Evolutionary conservation across 92 coral and sea anemone genomes (phyloP), one percentile per base, ranked within the genome.

Genomic region (Porites rus): DNA sequence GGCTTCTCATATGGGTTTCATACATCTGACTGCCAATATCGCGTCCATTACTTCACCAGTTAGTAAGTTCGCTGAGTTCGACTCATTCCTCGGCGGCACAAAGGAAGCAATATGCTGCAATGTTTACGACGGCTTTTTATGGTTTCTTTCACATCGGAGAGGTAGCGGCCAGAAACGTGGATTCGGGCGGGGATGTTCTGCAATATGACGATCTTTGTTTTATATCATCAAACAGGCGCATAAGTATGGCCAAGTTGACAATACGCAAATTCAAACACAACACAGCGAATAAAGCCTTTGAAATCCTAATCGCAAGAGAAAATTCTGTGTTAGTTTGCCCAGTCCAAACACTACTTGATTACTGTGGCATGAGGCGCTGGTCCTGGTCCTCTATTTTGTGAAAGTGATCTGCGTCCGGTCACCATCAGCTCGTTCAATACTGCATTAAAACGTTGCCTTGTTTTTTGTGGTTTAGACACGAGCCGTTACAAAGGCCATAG

Each of bases 381-480:
- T 38, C 64, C 88, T 16, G 88, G 88, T 64, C 83, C 88, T 65
- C 64, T 85, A 38, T 76, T 85, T 78, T 75, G 81, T 46, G 76
- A 43, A 24, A 72, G 67, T 62, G 82, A 85, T 65, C 52, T 46
- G 74, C 73, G 68, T 73, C 75, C 88, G 58, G 74, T 85, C 54
- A 85, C 81, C 73, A 75, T 75, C 53, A 76, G 75, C 75, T 74
- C 72, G 74, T 84, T 84, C 72, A 84, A 75, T 63, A 76, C 65
- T 60, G 82, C 24, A 64, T 82, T 86, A 52, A 65, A 77, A 65
- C 85, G 79, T 56, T 77, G 78, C 66, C 67, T 86, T 21, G 72
- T 14, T 77, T 84, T 86, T 71, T 86, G 78, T 71, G 90, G 78
- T 72, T 79, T 86, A 50, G 84, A 86, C 90, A 51, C 90, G 20